Evolutionary conservation across 2,797 vertebrate species (phyloP).

Genomic region (Varecia variegata): DNA sequence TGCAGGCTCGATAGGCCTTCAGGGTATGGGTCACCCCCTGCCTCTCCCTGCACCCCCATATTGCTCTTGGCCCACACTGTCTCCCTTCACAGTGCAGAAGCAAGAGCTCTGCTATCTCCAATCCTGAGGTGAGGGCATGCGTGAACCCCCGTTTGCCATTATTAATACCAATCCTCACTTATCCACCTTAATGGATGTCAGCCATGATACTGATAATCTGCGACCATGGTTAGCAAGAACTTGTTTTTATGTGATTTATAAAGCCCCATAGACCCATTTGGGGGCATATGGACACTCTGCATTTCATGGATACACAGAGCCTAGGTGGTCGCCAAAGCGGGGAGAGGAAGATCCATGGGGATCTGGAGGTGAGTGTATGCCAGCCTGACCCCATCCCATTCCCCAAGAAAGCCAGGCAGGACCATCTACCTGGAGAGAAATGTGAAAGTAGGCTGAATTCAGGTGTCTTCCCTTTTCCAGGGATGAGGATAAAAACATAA

Average conservation of each 20-base stretch:
- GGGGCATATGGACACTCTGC: not conserved
- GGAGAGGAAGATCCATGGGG: not conserved
- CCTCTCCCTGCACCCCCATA: not conserved
- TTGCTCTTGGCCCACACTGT: not conserved
- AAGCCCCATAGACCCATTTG: not conserved
- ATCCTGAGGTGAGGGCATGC: not conserved
- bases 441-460: not conserved
- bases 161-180: not conserved
- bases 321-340: not conserved
- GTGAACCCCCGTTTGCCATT: not conserved
- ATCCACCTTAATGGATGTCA: not conserved
- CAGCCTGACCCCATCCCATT: not conserved
- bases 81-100: not conserved
- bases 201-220: not conserved
- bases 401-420: not conserved
- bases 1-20: not conserved
- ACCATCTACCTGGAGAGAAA: not conserved
- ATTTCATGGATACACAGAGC: not conserved
- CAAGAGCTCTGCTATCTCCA: not conserved
- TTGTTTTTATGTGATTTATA: not conserved
- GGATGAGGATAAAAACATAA: not conserved
- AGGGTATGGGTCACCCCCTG: not conserved
- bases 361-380: not conserved
- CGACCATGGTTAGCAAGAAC: not conserved
- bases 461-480: not conserved